Evolutionary conservation across 1,140 invertebrate species (phyloP).

Genomic region (Scaptomyza graminum): DNA sequence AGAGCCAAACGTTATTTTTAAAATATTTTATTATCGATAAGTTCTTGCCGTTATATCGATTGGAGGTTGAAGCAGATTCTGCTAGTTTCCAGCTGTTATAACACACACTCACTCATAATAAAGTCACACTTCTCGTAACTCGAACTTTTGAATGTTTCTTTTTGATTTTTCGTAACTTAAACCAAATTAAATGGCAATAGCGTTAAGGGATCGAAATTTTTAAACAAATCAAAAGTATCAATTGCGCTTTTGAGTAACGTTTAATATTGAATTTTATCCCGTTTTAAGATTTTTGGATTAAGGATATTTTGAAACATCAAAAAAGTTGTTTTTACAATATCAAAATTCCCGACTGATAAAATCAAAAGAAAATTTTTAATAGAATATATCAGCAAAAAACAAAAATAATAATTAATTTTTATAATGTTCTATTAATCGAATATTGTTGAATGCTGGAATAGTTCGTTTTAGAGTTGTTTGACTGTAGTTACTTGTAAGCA

Average conservation of each 20-base stretch:
- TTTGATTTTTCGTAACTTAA: background rate
- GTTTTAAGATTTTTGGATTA: background rate
- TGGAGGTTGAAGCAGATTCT: background rate
- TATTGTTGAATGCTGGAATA: background rate
- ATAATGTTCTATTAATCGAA: background rate
- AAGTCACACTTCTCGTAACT: conserved; percentile 3
- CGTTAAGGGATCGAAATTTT: too few species aligned
- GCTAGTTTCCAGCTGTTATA: too few species aligned
- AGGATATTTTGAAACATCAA: too few species aligned
- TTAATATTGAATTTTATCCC: background rate
- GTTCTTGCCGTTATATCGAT: background rate
- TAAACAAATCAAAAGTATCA: too few species aligned
- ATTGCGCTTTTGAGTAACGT: too few species aligned
- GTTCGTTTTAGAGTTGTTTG: background rate
- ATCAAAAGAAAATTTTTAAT: too few species aligned
- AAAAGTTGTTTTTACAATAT: background rate
- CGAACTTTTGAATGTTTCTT: background rate
- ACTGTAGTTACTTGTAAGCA: conserved; percentile 54
- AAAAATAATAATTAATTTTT: background rate
- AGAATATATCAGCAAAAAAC: too few species aligned
- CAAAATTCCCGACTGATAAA: background rate
- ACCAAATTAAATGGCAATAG: background rate
- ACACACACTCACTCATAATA: conserved; percentile 25
- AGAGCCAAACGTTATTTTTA: too few species aligned
- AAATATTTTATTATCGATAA: too few species aligned